phyloP scores from a whole-genome alignment of 2,888 invertebrate genomes.

The Rhagonycha fulva region DNA sequence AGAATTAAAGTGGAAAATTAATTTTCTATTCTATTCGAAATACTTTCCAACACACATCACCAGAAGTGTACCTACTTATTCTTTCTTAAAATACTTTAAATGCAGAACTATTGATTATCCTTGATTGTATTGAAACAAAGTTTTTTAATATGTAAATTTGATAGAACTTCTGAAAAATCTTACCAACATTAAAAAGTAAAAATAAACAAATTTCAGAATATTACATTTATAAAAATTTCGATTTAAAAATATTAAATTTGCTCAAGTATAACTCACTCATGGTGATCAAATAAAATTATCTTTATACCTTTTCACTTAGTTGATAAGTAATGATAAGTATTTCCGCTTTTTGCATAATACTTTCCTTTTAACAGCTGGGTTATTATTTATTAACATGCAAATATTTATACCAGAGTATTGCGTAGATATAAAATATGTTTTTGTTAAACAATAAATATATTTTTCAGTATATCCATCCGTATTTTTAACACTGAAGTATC shows the following conservation, averaged over 20 bases:
- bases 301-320: neutral
- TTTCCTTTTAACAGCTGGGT: neutral
- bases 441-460: neutral
- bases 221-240: neutral
- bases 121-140: too few relatives aligned
- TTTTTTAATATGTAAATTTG: too few relatives aligned
- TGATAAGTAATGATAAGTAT: neutral
- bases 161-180: too few relatives aligned
- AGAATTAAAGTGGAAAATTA: too few relatives aligned
- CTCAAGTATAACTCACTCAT: neutral
- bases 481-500: neutral
- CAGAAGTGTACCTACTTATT: too few relatives aligned
- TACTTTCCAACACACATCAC: too few relatives aligned
- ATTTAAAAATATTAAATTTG: neutral
- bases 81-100: too few relatives aligned
- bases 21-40: too few relatives aligned
- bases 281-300: neutral
- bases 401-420: neutral
- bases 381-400: neutral
- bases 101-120: too few relatives aligned
- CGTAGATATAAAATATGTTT: neutral
- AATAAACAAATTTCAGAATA: neutral
- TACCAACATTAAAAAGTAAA: neutral
- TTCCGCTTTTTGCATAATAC: neutral
- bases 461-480: too few relatives aligned